phyloP scores from a whole-genome alignment of 2,888 invertebrate species.

The Temnothorax rugatulus region DNA sequence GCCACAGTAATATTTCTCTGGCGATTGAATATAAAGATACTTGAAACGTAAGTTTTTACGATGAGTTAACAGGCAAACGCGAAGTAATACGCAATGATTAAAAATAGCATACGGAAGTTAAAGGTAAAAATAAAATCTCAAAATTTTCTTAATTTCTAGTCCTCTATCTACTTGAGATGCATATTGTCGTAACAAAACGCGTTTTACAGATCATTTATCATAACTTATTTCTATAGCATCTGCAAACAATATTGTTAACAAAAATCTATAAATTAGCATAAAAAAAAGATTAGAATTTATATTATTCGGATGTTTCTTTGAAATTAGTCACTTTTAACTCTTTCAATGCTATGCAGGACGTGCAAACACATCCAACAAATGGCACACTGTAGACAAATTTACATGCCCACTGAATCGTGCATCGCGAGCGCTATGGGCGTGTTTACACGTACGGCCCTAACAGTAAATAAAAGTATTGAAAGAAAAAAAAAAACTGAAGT shows the following conservation, averaged over 20 bases:
- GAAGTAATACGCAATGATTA: conserved; percentile 1
- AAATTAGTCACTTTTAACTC: not conserved
- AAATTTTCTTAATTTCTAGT: not conserved
- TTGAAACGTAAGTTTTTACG: conserved; percentile 34
- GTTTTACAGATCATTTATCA: not conserved
- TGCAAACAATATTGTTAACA: not conserved
- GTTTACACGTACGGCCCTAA: too few species aligned
- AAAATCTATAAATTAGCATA: not conserved
- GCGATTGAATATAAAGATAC: conserved; percentile 29
- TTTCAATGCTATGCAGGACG: too few species aligned
- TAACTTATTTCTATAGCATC: not conserved
- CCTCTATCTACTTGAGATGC: not conserved
- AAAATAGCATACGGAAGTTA: conserved; percentile 25
- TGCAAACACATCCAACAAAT: too few species aligned
- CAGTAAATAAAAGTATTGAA: too few species aligned
- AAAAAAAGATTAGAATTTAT: not conserved
- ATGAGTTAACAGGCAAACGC: not conserved
- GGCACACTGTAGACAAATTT: too few species aligned
- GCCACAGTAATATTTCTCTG: not conserved
- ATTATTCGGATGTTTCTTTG: not conserved
- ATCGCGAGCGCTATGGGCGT: too few species aligned
- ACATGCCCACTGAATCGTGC: too few species aligned
- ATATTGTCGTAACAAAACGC: too few species aligned
- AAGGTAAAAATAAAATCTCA: not conserved
- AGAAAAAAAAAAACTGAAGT: too few species aligned